phyloP scores from a whole-genome alignment of 1,140 invertebrate species.

The Muscidifurax raptorellus region DNA sequence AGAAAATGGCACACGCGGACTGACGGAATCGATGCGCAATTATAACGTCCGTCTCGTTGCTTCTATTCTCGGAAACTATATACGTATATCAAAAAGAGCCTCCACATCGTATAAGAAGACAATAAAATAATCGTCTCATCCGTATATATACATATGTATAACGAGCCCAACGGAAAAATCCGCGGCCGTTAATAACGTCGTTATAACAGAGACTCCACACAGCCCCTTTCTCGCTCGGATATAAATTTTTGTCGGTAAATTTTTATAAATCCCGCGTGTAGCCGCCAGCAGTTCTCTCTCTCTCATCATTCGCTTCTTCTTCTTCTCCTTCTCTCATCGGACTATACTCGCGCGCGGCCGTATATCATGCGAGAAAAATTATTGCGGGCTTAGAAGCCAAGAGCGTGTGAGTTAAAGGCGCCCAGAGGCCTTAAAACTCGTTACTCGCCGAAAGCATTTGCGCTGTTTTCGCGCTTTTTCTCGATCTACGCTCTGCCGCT shows the following conservation, averaged over 20 bases:
- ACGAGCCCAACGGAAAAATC: not conserved
- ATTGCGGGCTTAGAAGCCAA: slow-evolving; percentile 61
- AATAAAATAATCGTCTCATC: not conserved
- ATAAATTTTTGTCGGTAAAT: slow-evolving; percentile 31
- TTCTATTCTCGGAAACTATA: not conserved
- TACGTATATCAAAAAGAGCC: not conserved
- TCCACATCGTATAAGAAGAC: not conserved
- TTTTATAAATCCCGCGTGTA: slow-evolving; percentile 26
- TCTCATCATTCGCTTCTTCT: not conserved
- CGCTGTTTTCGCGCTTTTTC: not conserved
- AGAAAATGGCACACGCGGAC: not conserved
- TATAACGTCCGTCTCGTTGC: not conserved
- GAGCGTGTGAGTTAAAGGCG: slow-evolving; percentile 54
- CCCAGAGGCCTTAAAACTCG: slow-evolving; percentile 64
- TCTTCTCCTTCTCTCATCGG: not conserved
- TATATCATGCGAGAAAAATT: slow-evolving; percentile 55
- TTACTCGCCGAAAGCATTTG: slow-evolving; percentile 54
- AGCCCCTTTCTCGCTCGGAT: not conserved
- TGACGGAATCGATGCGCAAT: not conserved
- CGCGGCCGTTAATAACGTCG: not conserved
- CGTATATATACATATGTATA: not conserved
- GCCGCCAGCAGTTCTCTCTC: not conserved
- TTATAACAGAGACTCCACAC: not conserved
- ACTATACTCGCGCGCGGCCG: not conserved
- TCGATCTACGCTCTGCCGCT: no score